These are phyloP conservation scores for Lates calcarifer DNA, from an alignment of 2,113 vertebrate species.

Conservation along the genomic window DNA sequence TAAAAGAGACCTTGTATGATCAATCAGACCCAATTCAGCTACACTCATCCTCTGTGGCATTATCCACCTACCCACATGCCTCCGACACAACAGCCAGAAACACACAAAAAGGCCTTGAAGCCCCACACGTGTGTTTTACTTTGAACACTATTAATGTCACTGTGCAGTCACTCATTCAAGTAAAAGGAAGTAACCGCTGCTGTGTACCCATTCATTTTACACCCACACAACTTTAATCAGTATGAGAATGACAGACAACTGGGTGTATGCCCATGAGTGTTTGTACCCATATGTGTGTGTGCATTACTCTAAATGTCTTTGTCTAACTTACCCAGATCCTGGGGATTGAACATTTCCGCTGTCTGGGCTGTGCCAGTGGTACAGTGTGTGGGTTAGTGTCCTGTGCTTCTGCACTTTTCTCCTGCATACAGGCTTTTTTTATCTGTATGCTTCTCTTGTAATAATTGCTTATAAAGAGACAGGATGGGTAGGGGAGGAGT, in stretches of 20 bases:
- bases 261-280: conserved; percentile 12
- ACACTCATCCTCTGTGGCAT: conserved; percentile 13
- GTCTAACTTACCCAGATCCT: conserved; percentile 26
- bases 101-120: conserved; percentile 30
- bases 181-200: conserved; percentile 31
- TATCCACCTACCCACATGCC: conserved; percentile 32
- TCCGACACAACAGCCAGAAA: conserved; percentile 23
- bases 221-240: conserved; percentile 54
- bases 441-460: conserved; percentile 18
- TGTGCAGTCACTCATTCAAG: conserved; percentile 32
- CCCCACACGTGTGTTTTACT: conserved; percentile 11
- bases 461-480: conserved; percentile 29
- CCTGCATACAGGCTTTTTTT: conserved; percentile 16
- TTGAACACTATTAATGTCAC: conserved; percentile 34
- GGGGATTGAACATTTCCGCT: conserved; percentile 50
- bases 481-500: neutral
- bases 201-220: conserved; percentile 52
- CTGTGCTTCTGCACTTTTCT: neutral
- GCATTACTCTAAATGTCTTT: conserved; percentile 18
- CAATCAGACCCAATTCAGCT: conserved; percentile 11
- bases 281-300: conserved; percentile 14
- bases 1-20: conserved; percentile 25
- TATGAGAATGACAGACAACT: conserved; percentile 20
- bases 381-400: neutral
- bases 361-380: neutral